Base-by-base conservation (phyloP, 37 sponge, comb jelly and placozoan species). In the Chondrosia reniformis region DNA sequence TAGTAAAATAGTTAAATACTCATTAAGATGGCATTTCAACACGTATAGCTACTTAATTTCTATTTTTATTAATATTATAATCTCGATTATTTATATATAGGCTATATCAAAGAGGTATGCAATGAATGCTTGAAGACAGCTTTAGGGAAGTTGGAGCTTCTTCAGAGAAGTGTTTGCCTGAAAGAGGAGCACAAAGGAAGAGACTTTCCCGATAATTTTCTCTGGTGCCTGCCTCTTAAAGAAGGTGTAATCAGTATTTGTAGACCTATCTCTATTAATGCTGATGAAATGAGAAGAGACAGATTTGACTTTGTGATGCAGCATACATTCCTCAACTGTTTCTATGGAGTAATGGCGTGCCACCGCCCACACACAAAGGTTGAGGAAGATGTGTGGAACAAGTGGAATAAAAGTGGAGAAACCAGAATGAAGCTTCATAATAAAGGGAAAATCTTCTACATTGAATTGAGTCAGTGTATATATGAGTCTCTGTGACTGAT, bases 341-440 rank as follows among this genome's bases (percentile, higher is more conserved):
- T 22, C 43, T 69, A 19, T 24, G 44, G 43, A n/a, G 17, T 21
- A 21, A 17, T 10, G 43, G 72, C 44, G 43, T 69, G 72, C 72
- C 42, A 39, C 42, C 72, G 42, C 24, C 72, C 72, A 2, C 72
- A 69, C 36, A 34, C 22, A 21, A 2, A 5, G n/a, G 72, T 19
- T 19, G 72, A 69, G 43, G 72, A 69, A 19, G 24, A 1, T 22
- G 44, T 43, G 43, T 69, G 72, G 72, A 69, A 69, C 12, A 2
- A 8, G 32, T 69, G 72, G 72, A 69, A 34, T 24, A 56, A 28
- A 2, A 28, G 27, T 4, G 58, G 58, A 24, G 2, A 8, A 28
- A 56, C 58, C 7, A 24, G 27, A 56, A 28, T 56, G 58, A 56
- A 56, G 58, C n/a, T n/a, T n/a, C n/a, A n/a, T n/a, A n/a, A n/a